Conservation (phyloP, 1,140 invertebrate species). For the Hetaerina americana region DNA sequence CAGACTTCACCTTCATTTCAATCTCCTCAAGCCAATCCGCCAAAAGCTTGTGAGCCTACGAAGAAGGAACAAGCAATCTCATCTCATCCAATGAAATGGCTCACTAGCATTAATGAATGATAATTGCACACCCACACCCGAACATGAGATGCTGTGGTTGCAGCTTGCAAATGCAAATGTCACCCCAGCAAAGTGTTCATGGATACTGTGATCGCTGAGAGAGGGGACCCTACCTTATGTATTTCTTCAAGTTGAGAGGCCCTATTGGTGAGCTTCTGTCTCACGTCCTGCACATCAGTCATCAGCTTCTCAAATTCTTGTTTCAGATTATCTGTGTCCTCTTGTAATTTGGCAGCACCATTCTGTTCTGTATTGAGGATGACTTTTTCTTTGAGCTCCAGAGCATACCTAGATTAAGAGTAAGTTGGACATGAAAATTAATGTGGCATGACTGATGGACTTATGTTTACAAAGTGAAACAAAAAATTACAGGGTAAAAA, state of each 20-base stretch:
- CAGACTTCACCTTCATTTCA: slow-evolving; percentile 50
- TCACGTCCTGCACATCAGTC: slow-evolving; percentile 60
- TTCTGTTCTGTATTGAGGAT: slow-evolving; percentile 81
- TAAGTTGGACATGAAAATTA: neutral
- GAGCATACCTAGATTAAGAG: slow-evolving; percentile 61
- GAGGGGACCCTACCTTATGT: slow-evolving; percentile 42
- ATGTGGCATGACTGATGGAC: too few relatives aligned
- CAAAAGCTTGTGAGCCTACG: slow-evolving; percentile 50
- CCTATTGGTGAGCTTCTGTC: slow-evolving; percentile 54
- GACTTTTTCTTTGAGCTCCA: slow-evolving; percentile 85
- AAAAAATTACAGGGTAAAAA: too few relatives aligned
- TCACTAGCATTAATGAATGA: too few relatives aligned
- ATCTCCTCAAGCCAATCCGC: slow-evolving; percentile 76
- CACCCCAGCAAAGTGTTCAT: too few relatives aligned
- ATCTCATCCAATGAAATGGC: neutral
- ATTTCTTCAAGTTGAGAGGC: slow-evolving; percentile 70
- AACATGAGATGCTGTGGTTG: too few relatives aligned
- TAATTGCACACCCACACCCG: too few relatives aligned
- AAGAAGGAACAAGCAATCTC: slow-evolving; percentile 10
- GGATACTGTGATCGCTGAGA: too few relatives aligned
- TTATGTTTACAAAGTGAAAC: too few relatives aligned
- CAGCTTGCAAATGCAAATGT: too few relatives aligned
- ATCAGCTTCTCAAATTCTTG: slow-evolving; percentile 77
- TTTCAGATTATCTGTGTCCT: slow-evolving; percentile 76
- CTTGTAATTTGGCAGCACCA: slow-evolving; percentile 74